These are phyloP conservation scores for Pseudomyrmex pallidus DNA, from an alignment of 1,140 invertebrate species.

Conservation along the genomic window DNA sequence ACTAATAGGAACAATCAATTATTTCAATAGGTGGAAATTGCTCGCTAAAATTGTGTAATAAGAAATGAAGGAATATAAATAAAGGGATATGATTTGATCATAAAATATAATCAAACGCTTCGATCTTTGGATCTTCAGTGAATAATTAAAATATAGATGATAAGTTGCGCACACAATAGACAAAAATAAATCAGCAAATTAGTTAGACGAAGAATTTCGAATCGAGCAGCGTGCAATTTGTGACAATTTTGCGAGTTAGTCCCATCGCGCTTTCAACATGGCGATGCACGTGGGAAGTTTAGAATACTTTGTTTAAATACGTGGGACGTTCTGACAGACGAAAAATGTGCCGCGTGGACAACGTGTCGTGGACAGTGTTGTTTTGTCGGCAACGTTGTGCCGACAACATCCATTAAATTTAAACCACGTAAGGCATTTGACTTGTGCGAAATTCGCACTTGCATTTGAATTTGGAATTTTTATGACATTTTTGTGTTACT, in stretches of 20 bases:
- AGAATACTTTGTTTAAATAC: slow-evolving; percentile 46
- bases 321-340: slow-evolving; percentile 54
- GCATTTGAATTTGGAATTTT: no score
- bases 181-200: no score
- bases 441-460: background rate
- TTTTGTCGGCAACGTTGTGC: slow-evolving; percentile 37
- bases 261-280: slow-evolving; percentile 59
- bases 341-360: slow-evolving; percentile 44
- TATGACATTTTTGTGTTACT: no score
- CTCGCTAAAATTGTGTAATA: no score
- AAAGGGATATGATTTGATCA: no score
- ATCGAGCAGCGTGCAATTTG: slow-evolving; percentile 63
- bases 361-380: slow-evolving; percentile 1
- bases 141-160: no score
- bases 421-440: slow-evolving; percentile 16
- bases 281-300: slow-evolving; percentile 62
- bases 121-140: no score
- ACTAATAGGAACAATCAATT: background rate
- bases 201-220: no score
- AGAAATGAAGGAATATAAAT: no score
- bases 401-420: slow-evolving; percentile 41
- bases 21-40: no score
- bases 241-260: slow-evolving; percentile 44
- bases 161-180: no score
- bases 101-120: no score